A percentile compares a stretch with the other conserved stretches of the same genome.
Conservation (phyloP, 2,888 invertebrate genomes). For the Drosophila cracens region DNA sequence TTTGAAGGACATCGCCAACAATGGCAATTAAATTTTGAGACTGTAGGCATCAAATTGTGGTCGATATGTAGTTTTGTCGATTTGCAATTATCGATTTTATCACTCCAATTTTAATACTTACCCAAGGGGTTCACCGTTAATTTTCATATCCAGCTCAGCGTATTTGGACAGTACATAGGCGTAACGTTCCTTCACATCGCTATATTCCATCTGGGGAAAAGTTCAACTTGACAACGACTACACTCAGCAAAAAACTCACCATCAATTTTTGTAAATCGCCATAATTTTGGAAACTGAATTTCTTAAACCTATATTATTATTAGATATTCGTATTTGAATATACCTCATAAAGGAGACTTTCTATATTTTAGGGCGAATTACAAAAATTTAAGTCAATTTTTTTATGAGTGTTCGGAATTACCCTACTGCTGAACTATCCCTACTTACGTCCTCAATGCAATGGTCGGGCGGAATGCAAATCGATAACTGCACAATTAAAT, state of each 20-base stretch:
- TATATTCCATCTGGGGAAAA: slow-evolving; percentile 59
- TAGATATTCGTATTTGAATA: not conserved
- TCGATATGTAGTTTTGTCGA: not conserved
- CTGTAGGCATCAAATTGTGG: rapidly evolving
- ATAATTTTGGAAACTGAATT: not conserved
- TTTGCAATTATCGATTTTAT: not conserved
- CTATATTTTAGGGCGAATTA: not conserved
- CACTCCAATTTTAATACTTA: slow-evolving; percentile 47
- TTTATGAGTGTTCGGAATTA: not conserved
- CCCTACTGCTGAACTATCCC: not conserved
- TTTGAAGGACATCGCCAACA: not conserved
- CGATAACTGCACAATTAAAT: slow-evolving; percentile 35
- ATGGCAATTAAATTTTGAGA: not conserved
- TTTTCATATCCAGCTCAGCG: slow-evolving; percentile 74
- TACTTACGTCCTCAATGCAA: slow-evolving; percentile 74
- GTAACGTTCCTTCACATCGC: slow-evolving; percentile 64
- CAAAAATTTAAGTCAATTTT: not conserved
- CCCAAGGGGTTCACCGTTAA: slow-evolving; percentile 76
- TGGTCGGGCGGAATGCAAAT: slow-evolving; percentile 68
- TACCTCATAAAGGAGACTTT: not conserved
- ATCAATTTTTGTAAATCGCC: not conserved
- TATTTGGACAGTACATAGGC: slow-evolving; percentile 78
- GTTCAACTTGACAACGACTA: not conserved
- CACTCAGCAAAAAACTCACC: not conserved
- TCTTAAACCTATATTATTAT: not conserved